These are phyloP conservation scores for Miltochrista miniata DNA, from an alignment of 2,888 invertebrate genomes.

Conservation along the genomic window DNA sequence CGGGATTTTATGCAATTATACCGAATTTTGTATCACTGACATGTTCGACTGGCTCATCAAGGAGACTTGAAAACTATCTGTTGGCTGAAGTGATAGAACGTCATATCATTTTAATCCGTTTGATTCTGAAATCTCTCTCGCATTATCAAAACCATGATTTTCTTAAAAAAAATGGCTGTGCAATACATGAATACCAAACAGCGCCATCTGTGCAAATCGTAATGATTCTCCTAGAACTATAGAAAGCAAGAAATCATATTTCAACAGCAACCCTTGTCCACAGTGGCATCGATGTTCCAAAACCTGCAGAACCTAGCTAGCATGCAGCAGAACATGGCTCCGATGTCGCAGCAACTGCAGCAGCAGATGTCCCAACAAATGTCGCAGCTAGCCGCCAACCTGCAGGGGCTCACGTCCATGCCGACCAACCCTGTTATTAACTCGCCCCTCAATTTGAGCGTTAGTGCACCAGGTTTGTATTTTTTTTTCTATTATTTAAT, in stretches of 20 bases:
- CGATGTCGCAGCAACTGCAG: conserved; percentile 81
- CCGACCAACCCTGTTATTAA: conserved; percentile 89
- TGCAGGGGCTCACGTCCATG: conserved; percentile 91
- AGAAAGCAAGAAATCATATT: not conserved
- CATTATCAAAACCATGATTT: no score
- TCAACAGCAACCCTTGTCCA: conserved; percentile 38
- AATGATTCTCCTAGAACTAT: no score
- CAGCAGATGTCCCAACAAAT: conserved; percentile 84
- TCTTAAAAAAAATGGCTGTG: no score
- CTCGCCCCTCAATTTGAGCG: conserved; percentile 92
- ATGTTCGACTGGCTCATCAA: no score
- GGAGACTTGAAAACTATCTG: no score
- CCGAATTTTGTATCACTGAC: no score
- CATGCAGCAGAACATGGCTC: conserved; percentile 79
- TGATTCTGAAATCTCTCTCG: no score
- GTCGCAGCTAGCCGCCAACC: conserved; percentile 84
- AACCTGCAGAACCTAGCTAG: conserved; percentile 80
- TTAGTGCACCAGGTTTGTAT: conserved; percentile 83
- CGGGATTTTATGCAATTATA: no score
- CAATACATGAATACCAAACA: no score
- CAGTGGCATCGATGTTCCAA: conserved; percentile 89
- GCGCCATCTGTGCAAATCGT: no score
- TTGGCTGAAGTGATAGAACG: no score
- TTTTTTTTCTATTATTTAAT: not conserved
- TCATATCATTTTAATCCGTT: no score